Evolutionary conservation across 2,888 invertebrate species (phyloP), one percentile per base, ranked within the genome.

Genomic region (Chrysomela aeneicollis): DNA sequence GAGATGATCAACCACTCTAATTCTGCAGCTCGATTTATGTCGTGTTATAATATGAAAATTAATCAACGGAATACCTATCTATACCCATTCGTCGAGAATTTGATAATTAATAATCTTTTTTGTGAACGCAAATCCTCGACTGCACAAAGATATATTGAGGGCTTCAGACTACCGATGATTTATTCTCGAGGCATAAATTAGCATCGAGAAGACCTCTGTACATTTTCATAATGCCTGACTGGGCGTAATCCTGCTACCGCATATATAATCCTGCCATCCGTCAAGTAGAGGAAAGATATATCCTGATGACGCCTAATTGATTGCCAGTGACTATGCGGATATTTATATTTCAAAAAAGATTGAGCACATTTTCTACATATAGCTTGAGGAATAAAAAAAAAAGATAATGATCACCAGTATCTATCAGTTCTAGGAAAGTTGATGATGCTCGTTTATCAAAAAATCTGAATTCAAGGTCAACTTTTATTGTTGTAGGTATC

Each of bases 171-270:
- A 68, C 52, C 65, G 69, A 74, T 74, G 76, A 76, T 77, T 77
- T 77, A 77, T 75, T 71, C 68, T 57, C 67, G 61, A 59, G 64
- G 74, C 72, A 76, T 75, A 75, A 77, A 77, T 77, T 77, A 76
- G 72, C 70, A 71, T 74, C 72, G 74, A 71, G 57, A 59, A 58
- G 53, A 67, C 71, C 74, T 73, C 73, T 70, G 71, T 76, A 75
- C 73, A 75, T 73, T 76, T 75, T 76, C 75, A 73, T 76, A 75
- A 76, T 72, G 72, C 72, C 68, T 53, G 65, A 61, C 63, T 60
- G 65, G 37, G 22, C 63, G 70, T 76, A 76, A 77, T 76, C 74
- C 76, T 50, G 69, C 74, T 53, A 66, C 69, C 68, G 58, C 51
- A 51, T 54, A 71, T 42, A 42, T 76, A 76, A 77, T 76, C 75